Evolutionary conservation across 2,113 vertebrate species (phyloP).

Genomic region (Capra hircus): DNA sequence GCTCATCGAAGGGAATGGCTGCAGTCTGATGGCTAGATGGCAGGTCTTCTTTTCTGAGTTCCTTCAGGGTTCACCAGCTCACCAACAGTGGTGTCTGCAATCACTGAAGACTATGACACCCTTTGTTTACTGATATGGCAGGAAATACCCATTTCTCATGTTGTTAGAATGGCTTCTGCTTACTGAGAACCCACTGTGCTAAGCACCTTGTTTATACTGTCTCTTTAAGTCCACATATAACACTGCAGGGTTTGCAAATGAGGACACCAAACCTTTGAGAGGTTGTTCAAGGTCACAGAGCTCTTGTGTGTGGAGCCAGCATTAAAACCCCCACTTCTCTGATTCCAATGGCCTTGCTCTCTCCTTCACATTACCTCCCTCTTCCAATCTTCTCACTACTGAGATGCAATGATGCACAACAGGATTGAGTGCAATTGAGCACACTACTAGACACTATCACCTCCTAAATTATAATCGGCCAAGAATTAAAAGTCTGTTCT

Average conservation of each 20-base stretch:
- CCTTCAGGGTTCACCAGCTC: background rate
- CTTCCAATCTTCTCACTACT: background rate
- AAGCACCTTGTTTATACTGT: background rate
- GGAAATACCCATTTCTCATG: background rate
- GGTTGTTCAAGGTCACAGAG: background rate
- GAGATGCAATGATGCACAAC: background rate
- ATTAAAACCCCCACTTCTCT: background rate
- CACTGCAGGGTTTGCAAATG: background rate
- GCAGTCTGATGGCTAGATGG: background rate
- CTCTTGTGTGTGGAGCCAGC: accelerated
- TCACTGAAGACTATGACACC: background rate
- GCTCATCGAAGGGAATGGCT: background rate
- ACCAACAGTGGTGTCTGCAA: background rate
- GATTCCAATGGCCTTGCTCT: background rate
- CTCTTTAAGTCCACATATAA: background rate
- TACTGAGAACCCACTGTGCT: background rate
- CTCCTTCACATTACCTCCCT: background rate
- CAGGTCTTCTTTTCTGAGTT: background rate
- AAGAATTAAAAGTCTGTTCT: background rate
- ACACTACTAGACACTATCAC: too few relatives aligned
- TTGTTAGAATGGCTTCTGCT: background rate
- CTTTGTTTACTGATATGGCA: background rate
- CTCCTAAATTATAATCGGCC: background rate
- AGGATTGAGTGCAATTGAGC: background rate
- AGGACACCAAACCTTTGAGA: background rate